Base-by-base conservation (phyloP, 2,113 vertebrate genomes). In the Calonectris borealis region DNA sequence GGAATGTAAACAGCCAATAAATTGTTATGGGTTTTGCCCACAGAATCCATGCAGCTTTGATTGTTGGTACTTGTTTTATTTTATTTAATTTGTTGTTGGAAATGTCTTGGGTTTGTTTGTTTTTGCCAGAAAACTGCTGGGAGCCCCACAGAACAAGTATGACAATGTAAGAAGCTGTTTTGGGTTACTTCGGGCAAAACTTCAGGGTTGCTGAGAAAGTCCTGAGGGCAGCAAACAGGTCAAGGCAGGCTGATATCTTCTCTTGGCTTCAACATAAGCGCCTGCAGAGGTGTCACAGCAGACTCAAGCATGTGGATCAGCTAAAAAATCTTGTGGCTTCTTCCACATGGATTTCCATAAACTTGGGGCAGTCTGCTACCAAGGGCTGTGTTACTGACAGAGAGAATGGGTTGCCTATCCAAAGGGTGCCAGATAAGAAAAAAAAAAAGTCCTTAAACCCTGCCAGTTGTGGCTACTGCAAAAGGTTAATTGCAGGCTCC, bases 71-170 rank as follows among this genome's bases (percentile, higher is more conserved):
- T 86, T 92, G 65, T 42, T 93, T 91, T 58, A 58, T 86, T 95
- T 91, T 76, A 72, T 86, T 94, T 86, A 68, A 90, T 96, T 97
- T 92, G 77, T 84, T 96, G 52, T 82, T 96, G 57, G 32, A 87
- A 94, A 76, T 42, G 36, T 65, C 54, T 95, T 52, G 49, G 21
- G 44, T 95, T 87, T 55, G 57, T 84, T 92, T 89, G 81, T 34
- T 91, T 94, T 87, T 89, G 40, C 25, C 86, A 69, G 26, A 46
- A 22, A 93, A 66, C 54, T 80, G 16, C 42, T 54, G 34, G 49
- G 58, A 77, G 62, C 57, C 49, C 42, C 31, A 84, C 18, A 70
- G 61, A 95, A 65, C 0, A 0, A 77, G 34, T 36, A 60, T 64
- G 40, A 46, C 84, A 61, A 61, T n/a, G 42, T 31, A 62, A 83